phyloP scores from a whole-genome alignment of 2,797 vertebrate genomes.

The Hapalemur alaotrensis region DNA sequence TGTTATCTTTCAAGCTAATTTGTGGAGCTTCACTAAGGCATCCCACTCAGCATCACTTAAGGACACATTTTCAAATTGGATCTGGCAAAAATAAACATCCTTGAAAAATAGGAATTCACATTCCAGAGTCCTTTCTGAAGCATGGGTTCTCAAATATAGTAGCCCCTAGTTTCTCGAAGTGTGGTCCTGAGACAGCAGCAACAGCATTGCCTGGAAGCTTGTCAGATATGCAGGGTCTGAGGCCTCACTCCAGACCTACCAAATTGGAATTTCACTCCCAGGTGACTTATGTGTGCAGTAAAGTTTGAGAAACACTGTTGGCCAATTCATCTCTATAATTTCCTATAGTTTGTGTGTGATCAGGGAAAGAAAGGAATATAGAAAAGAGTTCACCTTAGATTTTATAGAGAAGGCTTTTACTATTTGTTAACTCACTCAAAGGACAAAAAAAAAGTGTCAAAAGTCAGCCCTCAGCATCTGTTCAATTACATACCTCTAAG shows the following conservation, averaged over 20 bases:
- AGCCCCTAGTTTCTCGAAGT: not conserved
- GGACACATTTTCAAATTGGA: conserved; percentile 40
- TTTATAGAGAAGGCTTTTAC: not conserved
- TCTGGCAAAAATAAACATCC: conserved; percentile 49
- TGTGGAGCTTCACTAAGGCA: not conserved
- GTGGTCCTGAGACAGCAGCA: not conserved
- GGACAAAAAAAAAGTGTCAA: not conserved
- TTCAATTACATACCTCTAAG: not conserved
- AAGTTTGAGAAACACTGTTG: not conserved
- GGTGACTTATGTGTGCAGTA: not conserved
- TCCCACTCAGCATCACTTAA: not conserved
- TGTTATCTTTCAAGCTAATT: not conserved
- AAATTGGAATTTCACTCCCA: not conserved
- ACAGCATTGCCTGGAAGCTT: not conserved
- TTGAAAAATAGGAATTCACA: not conserved
- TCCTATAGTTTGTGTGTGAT: not conserved
- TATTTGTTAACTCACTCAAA: not conserved
- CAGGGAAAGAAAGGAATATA: not conserved
- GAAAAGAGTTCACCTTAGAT: not conserved
- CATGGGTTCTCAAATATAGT: not conserved
- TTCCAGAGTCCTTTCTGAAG: not conserved
- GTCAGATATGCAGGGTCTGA: not conserved
- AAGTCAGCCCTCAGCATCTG: not conserved
- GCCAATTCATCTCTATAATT: not conserved
- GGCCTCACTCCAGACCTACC: not conserved